phyloP scores from a whole-genome alignment of 35 echinoderm and acorn worm genomes.

The Amphiura filiformis region DNA sequence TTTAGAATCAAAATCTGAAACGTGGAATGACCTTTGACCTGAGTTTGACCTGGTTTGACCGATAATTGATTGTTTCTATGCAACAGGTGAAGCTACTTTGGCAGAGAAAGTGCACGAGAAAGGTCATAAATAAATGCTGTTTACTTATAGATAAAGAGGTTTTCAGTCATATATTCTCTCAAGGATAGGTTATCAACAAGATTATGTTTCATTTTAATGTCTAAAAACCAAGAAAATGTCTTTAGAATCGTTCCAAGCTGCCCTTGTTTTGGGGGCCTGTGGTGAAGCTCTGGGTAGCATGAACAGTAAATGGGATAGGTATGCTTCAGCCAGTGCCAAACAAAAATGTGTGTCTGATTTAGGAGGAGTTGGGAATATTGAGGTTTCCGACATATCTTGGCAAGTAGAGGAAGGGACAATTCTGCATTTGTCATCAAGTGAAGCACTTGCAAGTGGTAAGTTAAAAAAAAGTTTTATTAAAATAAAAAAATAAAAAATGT shows the following conservation, averaged over 20 bases:
- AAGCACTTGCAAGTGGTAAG: slow-evolving; percentile 63
- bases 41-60: too few species aligned
- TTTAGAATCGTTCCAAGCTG: slow-evolving; percentile 80
- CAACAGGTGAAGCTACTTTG: not conserved
- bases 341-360: not conserved
- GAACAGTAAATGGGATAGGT: slow-evolving; percentile 10
- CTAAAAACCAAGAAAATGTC: slow-evolving; percentile 44
- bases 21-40: too few species aligned
- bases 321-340: not conserved
- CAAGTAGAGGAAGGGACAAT: slow-evolving; percentile 63
- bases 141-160: not conserved
- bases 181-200: not conserved
- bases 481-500: too few species aligned
- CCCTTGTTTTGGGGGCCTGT: slow-evolving; percentile 51
- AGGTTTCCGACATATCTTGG: slow-evolving; percentile 34
- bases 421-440: slow-evolving; percentile 51
- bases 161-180: not conserved
- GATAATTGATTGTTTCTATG: not conserved
- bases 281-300: slow-evolving; percentile 52
- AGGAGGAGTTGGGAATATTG: slow-evolving; percentile 15
- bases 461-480: too few species aligned
- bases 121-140: not conserved
- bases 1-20: too few species aligned
- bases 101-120: not conserved
- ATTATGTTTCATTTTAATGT: not conserved